Conservation (phyloP, 92 coral and sea anemone genomes). For the Porites divaricata region DNA sequence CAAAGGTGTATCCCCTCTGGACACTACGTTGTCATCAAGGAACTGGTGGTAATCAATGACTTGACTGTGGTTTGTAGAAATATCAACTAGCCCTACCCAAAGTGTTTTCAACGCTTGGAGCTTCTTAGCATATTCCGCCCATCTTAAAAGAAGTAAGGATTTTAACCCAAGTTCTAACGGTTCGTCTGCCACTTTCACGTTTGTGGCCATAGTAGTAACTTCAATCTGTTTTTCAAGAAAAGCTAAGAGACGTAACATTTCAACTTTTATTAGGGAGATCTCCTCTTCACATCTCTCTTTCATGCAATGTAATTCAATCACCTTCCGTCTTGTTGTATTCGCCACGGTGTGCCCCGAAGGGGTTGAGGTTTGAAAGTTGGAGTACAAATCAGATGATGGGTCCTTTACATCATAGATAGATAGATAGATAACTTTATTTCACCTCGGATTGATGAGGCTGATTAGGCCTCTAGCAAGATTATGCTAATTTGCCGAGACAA, state of each 20-base stretch:
- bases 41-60: too few relatives aligned
- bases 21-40: too few relatives aligned
- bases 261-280: conserved; percentile 37
- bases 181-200: neutral
- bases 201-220: neutral
- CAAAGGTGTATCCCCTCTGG: too few relatives aligned
- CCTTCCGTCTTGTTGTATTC: conserved; percentile 27
- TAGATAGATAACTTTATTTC: too few relatives aligned
- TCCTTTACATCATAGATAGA: conserved; percentile 49
- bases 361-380: neutral
- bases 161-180: neutral
- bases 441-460: too few relatives aligned
- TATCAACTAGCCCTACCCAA: neutral
- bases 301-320: conserved; percentile 35
- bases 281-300: conserved; percentile 60
- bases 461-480: too few relatives aligned
- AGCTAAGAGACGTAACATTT: conserved; percentile 29
- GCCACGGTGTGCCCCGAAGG: conserved; percentile 20
- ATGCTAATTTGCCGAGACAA: too few relatives aligned
- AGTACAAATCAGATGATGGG: conserved; percentile 35
- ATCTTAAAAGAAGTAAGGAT: neutral
- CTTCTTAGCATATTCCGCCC: neutral
- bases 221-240: neutral
- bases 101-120: neutral
- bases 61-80: neutral